These are phyloP conservation scores for Manis pentadactyla DNA, from an alignment of 2,797 vertebrate species.

Conservation along the genomic window DNA sequence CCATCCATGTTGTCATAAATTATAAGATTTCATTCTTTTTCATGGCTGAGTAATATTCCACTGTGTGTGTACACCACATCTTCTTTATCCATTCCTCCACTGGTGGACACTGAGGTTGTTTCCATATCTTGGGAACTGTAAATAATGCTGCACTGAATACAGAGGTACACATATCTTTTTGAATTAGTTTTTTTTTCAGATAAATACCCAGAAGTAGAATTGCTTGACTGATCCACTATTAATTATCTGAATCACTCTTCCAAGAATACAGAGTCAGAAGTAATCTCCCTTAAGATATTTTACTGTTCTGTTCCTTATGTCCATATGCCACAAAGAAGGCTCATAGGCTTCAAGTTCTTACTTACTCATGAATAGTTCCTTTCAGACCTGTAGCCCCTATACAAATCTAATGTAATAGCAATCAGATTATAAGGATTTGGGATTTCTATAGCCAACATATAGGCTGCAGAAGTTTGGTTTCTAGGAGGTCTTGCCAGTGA, in stretches of 20 bases:
- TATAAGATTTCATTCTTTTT: background rate
- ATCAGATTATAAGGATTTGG: background rate
- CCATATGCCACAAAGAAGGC: background rate
- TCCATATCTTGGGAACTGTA: background rate
- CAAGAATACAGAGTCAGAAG: background rate
- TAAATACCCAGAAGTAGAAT: background rate
- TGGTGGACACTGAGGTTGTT: background rate
- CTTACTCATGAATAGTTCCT: background rate
- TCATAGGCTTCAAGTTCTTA: background rate
- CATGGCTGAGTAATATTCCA: background rate
- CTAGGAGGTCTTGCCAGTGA: constrained; percentile 13
- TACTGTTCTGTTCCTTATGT: background rate
- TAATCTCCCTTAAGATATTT: background rate
- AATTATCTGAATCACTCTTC: background rate
- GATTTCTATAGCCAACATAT: background rate
- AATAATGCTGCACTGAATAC: background rate
- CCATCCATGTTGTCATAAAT: background rate
- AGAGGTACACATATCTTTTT: background rate
- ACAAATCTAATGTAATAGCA: background rate
- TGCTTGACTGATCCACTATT: background rate
- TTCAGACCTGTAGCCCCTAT: background rate
- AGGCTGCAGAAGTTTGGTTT: background rate
- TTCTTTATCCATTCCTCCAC: background rate
- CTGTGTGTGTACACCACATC: background rate
- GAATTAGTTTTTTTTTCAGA: background rate